phyloP scores from a whole-genome alignment of 2,888 invertebrate genomes.

The Cosmopolites sordidus region DNA sequence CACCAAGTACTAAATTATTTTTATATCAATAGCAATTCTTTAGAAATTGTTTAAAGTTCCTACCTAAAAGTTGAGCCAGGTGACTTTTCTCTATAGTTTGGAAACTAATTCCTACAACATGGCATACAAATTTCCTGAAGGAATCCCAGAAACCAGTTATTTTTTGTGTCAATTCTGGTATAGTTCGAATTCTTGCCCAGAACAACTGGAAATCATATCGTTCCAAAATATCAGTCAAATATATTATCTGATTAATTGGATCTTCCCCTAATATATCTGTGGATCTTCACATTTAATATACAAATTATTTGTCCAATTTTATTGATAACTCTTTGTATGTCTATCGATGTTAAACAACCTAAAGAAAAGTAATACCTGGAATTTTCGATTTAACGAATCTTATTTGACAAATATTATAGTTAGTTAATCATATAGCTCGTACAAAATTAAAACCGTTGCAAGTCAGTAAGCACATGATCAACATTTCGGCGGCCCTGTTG shows the following conservation, averaged over 20 bases:
- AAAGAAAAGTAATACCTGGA: too few relatives aligned
- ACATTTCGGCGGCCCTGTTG: too few relatives aligned
- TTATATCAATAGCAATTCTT: not conserved
- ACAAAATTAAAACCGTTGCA: too few relatives aligned
- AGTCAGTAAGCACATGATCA: too few relatives aligned
- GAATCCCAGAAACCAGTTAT: slow-evolving; percentile 92
- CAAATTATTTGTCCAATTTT: too few relatives aligned
- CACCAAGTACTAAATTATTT: too few relatives aligned
- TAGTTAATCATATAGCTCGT: too few relatives aligned
- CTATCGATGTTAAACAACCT: too few relatives aligned
- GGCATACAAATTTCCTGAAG: slow-evolving; percentile 93
- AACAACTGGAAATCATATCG: slow-evolving; percentile 89
- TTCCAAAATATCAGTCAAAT: slow-evolving; percentile 86
- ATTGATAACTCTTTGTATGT: too few relatives aligned
- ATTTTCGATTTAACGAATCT: too few relatives aligned
- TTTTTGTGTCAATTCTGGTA: slow-evolving; percentile 70
- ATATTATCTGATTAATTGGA: slow-evolving; percentile 82
- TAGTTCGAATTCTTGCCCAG: slow-evolving; percentile 76
- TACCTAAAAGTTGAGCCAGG: slow-evolving; percentile 68
- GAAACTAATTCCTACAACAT: slow-evolving; percentile 95
- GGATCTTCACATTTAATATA: too few relatives aligned
- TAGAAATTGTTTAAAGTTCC: not conserved
- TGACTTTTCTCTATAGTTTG: slow-evolving; percentile 85
- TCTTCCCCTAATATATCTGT: slow-evolving; percentile 79
- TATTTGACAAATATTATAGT: too few relatives aligned